These are phyloP conservation scores for Tetrax tetrax DNA, from an alignment of 2,113 vertebrate species.

Conservation along the genomic window DNA sequence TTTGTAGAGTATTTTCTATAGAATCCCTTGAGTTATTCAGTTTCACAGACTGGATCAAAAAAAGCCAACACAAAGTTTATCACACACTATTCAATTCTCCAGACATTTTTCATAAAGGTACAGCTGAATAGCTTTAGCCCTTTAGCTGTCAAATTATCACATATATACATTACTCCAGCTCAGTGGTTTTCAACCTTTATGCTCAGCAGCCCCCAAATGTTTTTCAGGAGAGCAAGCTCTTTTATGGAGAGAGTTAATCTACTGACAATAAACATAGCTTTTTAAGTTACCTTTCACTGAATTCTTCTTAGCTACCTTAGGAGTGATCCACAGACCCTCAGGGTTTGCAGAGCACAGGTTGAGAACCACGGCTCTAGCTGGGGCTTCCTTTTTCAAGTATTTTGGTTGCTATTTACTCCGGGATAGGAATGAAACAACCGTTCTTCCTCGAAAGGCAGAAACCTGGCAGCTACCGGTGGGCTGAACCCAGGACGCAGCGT, in stretches of 20 bases:
- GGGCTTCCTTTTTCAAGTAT: not conserved
- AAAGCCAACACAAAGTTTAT: constrained; percentile 46
- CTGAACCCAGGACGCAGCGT: not conserved
- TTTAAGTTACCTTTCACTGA: constrained; percentile 43
- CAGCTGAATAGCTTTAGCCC: constrained; percentile 45
- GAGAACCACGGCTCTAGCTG: not conserved
- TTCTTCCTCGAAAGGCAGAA: constrained; percentile 27
- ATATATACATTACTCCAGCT: constrained; percentile 36
- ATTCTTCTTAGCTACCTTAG: constrained; percentile 34
- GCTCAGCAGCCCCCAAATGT: not conserved
- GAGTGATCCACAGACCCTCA: not conserved
- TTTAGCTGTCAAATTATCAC: constrained; percentile 55
- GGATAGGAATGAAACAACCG: not conserved
- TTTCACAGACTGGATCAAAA: constrained; percentile 49
- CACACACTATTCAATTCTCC: constrained; percentile 35
- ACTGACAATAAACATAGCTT: not conserved
- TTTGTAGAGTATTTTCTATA: constrained; percentile 25
- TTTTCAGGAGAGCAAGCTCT: constrained; percentile 5
- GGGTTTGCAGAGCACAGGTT: not conserved
- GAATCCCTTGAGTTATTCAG: constrained; percentile 26
- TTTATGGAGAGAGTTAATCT: not conserved
- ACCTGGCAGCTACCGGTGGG: not conserved
- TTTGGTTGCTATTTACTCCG: constrained; percentile 9
- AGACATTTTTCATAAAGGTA: constrained; percentile 38
- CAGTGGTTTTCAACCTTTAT: constrained; percentile 47